Percentiles rank a stretch among this genome's conserved stretches.
phyloP scores from a whole-genome alignment of 2,888 invertebrate species.

The Eubasilissa splendida region DNA sequence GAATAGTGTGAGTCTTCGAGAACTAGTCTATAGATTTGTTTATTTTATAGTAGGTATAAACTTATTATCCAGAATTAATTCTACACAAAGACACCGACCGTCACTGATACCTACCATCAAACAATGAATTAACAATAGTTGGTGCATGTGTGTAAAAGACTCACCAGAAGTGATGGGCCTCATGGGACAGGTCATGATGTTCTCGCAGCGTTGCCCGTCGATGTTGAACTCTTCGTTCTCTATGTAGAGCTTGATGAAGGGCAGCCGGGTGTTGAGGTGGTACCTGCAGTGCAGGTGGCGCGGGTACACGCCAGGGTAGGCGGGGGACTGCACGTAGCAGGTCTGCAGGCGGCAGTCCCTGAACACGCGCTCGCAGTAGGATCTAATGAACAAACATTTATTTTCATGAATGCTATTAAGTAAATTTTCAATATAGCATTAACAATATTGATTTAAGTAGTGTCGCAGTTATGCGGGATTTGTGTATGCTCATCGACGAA shows the following conservation, averaged over 20 bases:
- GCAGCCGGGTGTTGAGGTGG: constrained; percentile 88
- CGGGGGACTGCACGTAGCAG: constrained; percentile 94
- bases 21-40: too few relatives aligned
- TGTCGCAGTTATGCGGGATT: too few relatives aligned
- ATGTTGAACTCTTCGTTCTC: constrained; percentile 96
- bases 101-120: not conserved
- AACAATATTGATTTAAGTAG: too few relatives aligned
- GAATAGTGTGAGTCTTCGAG: too few relatives aligned
- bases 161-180: constrained; percentile 88
- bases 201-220: constrained; percentile 93
- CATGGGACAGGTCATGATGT: constrained; percentile 96
- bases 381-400: constrained; percentile 68
- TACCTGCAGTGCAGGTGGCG: constrained; percentile 93
- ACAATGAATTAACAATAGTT: not conserved
- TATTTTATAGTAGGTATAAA: too few relatives aligned
- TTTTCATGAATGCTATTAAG: too few relatives aligned
- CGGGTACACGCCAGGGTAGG: constrained; percentile 93
- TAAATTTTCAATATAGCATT: too few relatives aligned
- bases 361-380: constrained; percentile 91
- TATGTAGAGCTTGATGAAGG: constrained; percentile 92
- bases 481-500: too few relatives aligned
- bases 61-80: too few relatives aligned
- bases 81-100: too few relatives aligned
- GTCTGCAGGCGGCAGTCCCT: constrained; percentile 91
- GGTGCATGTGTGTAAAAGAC: constrained; percentile 48